phyloP scores from a whole-genome alignment of 2,888 invertebrate genomes.

The Sinhomidia bicolor region DNA sequence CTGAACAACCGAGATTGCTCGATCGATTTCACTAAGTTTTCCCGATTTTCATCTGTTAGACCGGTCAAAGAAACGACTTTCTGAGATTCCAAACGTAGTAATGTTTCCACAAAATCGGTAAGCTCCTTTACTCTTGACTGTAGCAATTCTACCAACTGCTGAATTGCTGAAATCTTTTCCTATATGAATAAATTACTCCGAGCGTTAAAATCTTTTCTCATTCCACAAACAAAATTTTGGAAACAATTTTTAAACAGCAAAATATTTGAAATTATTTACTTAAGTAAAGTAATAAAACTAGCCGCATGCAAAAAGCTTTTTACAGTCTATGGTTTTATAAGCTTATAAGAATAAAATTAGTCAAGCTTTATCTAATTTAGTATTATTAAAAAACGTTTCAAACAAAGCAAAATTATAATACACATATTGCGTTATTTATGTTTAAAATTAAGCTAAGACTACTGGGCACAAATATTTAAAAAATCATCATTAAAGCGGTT shows the following conservation, averaged over 20 bases:
- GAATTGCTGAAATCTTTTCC: slow-evolving; percentile 59
- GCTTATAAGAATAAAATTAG: neutral
- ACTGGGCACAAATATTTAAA: too few species aligned
- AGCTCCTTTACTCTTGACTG: slow-evolving; percentile 68
- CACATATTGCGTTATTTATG: too few species aligned
- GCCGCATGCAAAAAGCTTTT: neutral
- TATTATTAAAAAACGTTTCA: too few species aligned
- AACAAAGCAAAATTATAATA: too few species aligned
- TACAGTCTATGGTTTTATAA: neutral
- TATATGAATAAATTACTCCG: neutral
- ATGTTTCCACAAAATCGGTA: slow-evolving; percentile 64
- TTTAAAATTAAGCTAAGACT: too few species aligned
- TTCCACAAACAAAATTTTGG: too few species aligned
- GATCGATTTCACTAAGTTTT: slow-evolving; percentile 65
- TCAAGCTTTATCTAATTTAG: neutral
- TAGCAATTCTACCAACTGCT: slow-evolving; percentile 62
- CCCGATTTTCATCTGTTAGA: slow-evolving; percentile 66
- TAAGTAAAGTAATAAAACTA: too few species aligned
- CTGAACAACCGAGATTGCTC: slow-evolving; percentile 66
- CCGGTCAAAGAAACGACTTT: slow-evolving; percentile 67
- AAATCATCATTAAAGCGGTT: neutral
- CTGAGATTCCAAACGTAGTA: slow-evolving; percentile 68
- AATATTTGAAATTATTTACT: too few species aligned
- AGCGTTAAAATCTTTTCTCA: neutral
- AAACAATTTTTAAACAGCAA: too few species aligned